These are phyloP conservation scores for Eulithis testata DNA, from an alignment of 2,888 invertebrate genomes.

Conservation along the genomic window DNA sequence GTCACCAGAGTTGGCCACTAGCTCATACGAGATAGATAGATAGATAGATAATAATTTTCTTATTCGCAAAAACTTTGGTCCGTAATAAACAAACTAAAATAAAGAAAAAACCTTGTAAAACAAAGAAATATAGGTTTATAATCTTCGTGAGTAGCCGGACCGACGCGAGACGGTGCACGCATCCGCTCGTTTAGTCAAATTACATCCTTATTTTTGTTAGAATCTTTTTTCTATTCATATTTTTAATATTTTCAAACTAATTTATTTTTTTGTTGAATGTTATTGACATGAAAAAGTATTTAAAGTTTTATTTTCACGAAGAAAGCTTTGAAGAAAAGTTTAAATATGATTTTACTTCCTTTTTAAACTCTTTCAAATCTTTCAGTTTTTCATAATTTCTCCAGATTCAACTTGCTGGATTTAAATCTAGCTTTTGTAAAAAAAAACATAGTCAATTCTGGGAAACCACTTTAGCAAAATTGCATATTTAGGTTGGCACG, in stretches of 20 bases:
- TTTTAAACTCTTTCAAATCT: no score
- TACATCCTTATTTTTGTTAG: slow-evolving; percentile 32
- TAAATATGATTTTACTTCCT: no score
- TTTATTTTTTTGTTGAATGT: no score
- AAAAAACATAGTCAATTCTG: slow-evolving; percentile 36
- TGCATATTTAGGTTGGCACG: slow-evolving; percentile 63
- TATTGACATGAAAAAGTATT: no score
- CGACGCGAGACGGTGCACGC: slow-evolving; percentile 38
- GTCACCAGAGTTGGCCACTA: no score
- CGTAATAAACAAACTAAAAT: slow-evolving; percentile 30
- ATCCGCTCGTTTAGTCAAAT: slow-evolving; percentile 47
- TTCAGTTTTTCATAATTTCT: not conserved
- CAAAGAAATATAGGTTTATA: slow-evolving; percentile 66
- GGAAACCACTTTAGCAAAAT: slow-evolving; percentile 53
- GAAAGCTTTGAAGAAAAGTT: no score
- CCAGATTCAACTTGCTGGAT: slow-evolving; percentile 1
- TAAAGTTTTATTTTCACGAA: no score
- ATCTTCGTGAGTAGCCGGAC: slow-evolving; percentile 49
- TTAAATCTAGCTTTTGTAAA: slow-evolving; percentile 16
- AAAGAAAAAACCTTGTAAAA: slow-evolving; percentile 58
- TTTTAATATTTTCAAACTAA: not conserved
- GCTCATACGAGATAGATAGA: no score
- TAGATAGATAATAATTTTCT: not conserved
- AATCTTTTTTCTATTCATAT: not conserved
- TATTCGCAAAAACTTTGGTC: slow-evolving; percentile 3